These are phyloP conservation scores for Diloba caeruleocephala DNA, from an alignment of 2,888 invertebrate genomes.

Conservation along the genomic window DNA sequence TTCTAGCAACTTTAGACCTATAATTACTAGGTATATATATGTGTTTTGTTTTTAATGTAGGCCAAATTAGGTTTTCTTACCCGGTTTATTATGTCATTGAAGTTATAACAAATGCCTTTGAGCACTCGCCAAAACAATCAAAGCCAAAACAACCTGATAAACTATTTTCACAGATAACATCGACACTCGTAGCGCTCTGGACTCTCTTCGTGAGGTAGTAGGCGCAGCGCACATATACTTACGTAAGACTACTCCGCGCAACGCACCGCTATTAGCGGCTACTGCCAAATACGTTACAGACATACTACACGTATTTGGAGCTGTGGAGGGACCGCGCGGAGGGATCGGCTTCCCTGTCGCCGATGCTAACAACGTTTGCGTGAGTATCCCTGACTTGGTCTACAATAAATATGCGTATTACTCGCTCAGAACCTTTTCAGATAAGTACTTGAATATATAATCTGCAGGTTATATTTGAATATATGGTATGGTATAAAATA, in stretches of 20 bases:
- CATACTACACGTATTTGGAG: slow-evolving; percentile 93
- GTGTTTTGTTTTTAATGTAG: too few species aligned
- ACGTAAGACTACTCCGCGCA: slow-evolving; percentile 86
- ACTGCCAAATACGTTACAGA: slow-evolving; percentile 96
- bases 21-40: too few species aligned
- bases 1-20: too few species aligned
- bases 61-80: too few species aligned
- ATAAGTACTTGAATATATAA: too few species aligned
- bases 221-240: slow-evolving; percentile 96
- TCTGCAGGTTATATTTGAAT: too few species aligned
- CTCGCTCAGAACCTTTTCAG: neutral
- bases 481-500: too few species aligned
- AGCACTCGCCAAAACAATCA: too few species aligned
- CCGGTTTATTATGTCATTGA: too few species aligned
- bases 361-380: slow-evolving; percentile 76
- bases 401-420: too few species aligned
- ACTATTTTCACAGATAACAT: slow-evolving; percentile 92
- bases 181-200: slow-evolving; percentile 96
- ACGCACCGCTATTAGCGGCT: slow-evolving; percentile 92
- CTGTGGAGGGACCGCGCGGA: slow-evolving; percentile 90
- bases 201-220: slow-evolving; percentile 95
- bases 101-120: too few species aligned
- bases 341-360: slow-evolving; percentile 93
- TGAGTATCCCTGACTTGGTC: too few species aligned
- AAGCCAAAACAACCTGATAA: neutral